A percentile compares a stretch with the other conserved stretches of the same genome.
Conservation (phyloP, 2,797 vertebrate genomes). For the Melanogrammus aeglefinus region DNA sequence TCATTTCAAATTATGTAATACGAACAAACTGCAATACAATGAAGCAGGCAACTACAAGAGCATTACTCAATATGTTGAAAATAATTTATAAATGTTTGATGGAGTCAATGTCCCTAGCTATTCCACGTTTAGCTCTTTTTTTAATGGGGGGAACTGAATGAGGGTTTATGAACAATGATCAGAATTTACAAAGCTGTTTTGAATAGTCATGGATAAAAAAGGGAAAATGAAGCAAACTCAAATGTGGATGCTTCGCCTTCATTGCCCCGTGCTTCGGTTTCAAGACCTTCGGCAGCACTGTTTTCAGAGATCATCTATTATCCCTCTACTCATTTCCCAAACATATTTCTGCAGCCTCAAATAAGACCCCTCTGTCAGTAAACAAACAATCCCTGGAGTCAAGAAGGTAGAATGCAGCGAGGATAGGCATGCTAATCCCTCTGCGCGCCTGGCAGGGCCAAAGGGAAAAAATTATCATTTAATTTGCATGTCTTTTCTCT, state of each 20-base stretch:
- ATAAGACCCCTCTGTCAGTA: background rate
- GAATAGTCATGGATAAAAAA: no score
- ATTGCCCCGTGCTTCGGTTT: background rate
- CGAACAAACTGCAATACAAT: no score
- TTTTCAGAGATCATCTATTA: background rate
- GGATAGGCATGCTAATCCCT: background rate
- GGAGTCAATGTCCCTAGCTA: no score
- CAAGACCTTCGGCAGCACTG: background rate
- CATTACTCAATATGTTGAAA: no score
- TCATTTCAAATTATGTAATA: no score
- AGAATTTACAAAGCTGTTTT: no score
- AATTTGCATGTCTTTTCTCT: slow-evolving; percentile 10
- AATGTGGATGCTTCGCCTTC: background rate
- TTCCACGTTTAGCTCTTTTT: background rate
- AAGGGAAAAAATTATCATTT: slow-evolving; percentile 22
- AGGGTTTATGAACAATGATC: no score
- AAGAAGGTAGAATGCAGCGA: background rate
- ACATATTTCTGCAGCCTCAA: background rate
- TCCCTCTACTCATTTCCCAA: background rate
- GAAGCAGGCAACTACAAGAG: no score
- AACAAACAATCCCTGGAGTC: background rate
- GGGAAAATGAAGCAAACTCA: no score
- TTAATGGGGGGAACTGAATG: background rate
- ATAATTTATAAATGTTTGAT: no score
- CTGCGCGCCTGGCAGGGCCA: background rate